These are phyloP conservation scores for Chrysina gloriosa DNA, from an alignment of 2,888 invertebrate species.

Conservation along the genomic window DNA sequence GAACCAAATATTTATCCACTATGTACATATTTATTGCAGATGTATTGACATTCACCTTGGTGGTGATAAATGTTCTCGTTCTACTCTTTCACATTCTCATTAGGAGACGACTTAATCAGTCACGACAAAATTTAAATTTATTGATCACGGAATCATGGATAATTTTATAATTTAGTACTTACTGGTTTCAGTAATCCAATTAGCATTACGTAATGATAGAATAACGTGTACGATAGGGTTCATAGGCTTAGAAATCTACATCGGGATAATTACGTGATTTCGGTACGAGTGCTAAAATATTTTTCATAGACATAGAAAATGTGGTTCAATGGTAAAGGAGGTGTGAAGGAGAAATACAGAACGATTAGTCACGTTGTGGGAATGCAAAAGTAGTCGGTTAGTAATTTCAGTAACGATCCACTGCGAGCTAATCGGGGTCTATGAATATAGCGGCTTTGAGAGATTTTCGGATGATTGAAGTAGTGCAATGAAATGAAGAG, in stretches of 20 bases:
- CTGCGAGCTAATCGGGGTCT: constrained; percentile 20
- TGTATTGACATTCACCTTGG: not conserved
- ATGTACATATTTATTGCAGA: not conserved
- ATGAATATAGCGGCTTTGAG: constrained; percentile 1
- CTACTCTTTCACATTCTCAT: constrained; percentile 4
- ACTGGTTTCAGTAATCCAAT: not conserved
- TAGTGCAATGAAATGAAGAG: constrained; percentile 40
- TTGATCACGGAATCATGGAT: not conserved
- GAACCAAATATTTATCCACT: not conserved
- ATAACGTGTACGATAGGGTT: no score
- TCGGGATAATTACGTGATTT: no score
- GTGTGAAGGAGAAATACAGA: not conserved
- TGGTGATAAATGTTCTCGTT: not conserved
- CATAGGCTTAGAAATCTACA: no score
- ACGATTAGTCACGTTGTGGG: not conserved
- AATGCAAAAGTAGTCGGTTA: not conserved
- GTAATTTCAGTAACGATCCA: not conserved
- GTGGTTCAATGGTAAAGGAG: not conserved
- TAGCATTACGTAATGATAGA: not conserved
- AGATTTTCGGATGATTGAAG: constrained; percentile 13
- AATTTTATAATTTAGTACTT: constrained; percentile 1
- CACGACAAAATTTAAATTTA: not conserved
- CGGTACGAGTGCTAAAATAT: not conserved
- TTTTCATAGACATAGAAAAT: not conserved
- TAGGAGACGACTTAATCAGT: not conserved